Base-by-base conservation (phyloP, 2,888 invertebrate species). In the Stenichneumon culpator region DNA sequence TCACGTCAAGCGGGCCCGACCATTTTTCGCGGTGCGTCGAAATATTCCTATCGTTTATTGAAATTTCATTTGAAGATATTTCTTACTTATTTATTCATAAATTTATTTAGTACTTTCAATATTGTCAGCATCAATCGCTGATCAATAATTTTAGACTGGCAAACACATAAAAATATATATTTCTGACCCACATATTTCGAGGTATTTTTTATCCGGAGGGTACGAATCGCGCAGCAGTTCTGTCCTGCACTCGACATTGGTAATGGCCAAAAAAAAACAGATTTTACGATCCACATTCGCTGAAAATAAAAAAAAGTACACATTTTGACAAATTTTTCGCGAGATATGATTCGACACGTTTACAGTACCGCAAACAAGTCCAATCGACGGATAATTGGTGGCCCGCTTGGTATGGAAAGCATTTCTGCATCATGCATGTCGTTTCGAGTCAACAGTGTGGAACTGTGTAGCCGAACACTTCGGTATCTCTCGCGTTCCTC, bases 401-500 rank as follows among this genome's bases (percentile, higher is more conserved):
- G 14, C 44, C 44, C 44, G 44, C 16, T 47, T 47, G 16, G 44
- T 16, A 47, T 47, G 44, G 14, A 14, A 47, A 47, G 44, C 16
- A 47, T 47, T 47, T 16, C 4, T 16, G 44, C 16, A 16, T 47
- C 44, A 47, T 16, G 44, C 44, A 47, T 47, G 11, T 47, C 44
- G 57, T 11, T 22, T 4, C 9, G 9, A 22, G 25, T 25, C 57
- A 22, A 19, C 57, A 22, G 11, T 14, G 57, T 25, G 57, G 22
- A 57, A 25, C 57, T 19, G 19, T 39, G 32, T 67, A 5, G 19
- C 67, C 9, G 19, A 36, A 11, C 47, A 16, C 39, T 57, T 57
- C 28, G 78, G 28, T 44, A 69, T 57, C 68, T 69, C 36, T 57
- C 28, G 44, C 28, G 57, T 80, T 78, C 54, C 77, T 60, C 69